phyloP scores from a whole-genome alignment of 2,888 invertebrate species.

The Frankliniella intonsa region DNA sequence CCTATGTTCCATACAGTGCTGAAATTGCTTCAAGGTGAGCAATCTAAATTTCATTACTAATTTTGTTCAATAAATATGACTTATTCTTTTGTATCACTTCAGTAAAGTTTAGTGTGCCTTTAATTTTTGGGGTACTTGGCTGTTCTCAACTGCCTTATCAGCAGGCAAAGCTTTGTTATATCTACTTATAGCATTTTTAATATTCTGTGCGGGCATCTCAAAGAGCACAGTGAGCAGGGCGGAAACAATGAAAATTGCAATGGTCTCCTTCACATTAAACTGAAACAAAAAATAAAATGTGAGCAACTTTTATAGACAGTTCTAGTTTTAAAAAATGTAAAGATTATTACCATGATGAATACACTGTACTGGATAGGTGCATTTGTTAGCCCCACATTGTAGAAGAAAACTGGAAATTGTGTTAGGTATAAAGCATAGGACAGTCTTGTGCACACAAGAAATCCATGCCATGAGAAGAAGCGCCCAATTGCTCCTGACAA shows the following conservation, averaged over 20 bases:
- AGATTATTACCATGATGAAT: slow-evolving; percentile 50
- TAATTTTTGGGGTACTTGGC: not conserved
- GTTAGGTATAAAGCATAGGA: slow-evolving; percentile 66
- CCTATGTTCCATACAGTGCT: not conserved
- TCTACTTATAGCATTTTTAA: slow-evolving; percentile 51
- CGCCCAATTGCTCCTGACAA: slow-evolving; percentile 53
- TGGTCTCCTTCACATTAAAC: slow-evolving; percentile 58
- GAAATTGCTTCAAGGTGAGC: not conserved
- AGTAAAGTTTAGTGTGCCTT: not conserved
- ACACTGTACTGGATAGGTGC: slow-evolving; percentile 56
- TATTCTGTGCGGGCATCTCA: slow-evolving; percentile 64
- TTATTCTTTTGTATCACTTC: not conserved
- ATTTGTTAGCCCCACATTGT: slow-evolving; percentile 59
- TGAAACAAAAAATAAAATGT: slow-evolving; percentile 44
- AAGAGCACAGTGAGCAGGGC: slow-evolving; percentile 57
- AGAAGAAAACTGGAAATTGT: slow-evolving; percentile 68
- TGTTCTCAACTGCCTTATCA: not conserved
- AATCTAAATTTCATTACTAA: not conserved
- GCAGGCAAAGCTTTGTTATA: not conserved
- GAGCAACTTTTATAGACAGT: slow-evolving; percentile 27
- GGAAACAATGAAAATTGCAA: slow-evolving; percentile 55
- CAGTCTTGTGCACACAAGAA: slow-evolving; percentile 61
- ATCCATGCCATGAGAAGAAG: slow-evolving; percentile 57
- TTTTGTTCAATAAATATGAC: not conserved
- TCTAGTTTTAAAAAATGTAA: not conserved